Base-by-base conservation (phyloP, 2,888 invertebrate species). In the Cheilosia impressa region DNA sequence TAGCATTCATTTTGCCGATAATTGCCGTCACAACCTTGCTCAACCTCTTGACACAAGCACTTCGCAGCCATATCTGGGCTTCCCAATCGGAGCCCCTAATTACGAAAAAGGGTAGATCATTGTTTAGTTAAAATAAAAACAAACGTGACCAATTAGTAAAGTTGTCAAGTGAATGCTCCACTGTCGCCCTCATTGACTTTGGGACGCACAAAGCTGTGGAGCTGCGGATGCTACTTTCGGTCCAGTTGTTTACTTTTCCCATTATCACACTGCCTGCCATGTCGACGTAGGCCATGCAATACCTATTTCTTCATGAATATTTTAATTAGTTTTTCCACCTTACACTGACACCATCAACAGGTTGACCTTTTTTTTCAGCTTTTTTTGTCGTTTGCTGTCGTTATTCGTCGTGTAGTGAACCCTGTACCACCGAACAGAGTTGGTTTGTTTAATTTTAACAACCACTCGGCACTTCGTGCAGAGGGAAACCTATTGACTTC, bases 81-180 rank as follows among this genome's bases (percentile, higher is more conserved):
- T 45, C 24, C 45, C 15, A 50, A 55, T 34, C 62, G 19, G 31
- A 55, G 24, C 38, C 47, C 43, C 38, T 53, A 53, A 55, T 73
- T 80, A 38, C n/a, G 2, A 52, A 60, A 58, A 47, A 50, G 34
- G 52, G 19, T 19, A 38, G 24, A 4, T 65, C 52, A 43, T 65
- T 31, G 58, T 41, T 69, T 34, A 41, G 53, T 57, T 66, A 24
- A 75, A 73, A 63, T 43, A 10, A 65, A 79, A 79, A 10, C 53
- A 79, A 79, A 84, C 83, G 73, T 84, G 75, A 80, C 75, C 80
- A 79, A 84, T 84, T 80, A 75, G 80, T 69, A 34, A 80, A 84
- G 75, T 84, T 84, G 69, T 47, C 57, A 69, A 79, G 79, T 84
- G 53, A 79, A 79, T 69, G 53, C 31, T 47, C 62, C 45, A 72